A percentile compares a stretch with the other conserved stretches of the same genome.
These are phyloP conservation scores for Hypocryptadius cinnamomeus DNA, from an alignment of 2,113 vertebrate genomes.

Conservation along the genomic window DNA sequence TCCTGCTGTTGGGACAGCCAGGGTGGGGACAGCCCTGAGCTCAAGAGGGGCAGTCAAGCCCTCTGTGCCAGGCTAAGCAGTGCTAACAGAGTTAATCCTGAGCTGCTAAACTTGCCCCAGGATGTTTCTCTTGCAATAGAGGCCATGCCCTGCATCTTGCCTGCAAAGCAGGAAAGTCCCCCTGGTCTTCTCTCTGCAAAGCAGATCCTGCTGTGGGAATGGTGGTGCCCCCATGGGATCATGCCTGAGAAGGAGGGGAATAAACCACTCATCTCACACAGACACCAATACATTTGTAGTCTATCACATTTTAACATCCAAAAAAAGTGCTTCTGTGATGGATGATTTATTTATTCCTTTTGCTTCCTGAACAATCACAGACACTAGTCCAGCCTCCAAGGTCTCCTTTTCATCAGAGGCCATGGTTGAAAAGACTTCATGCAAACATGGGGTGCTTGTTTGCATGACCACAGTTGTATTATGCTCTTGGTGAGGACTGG, in stretches of 20 bases:
- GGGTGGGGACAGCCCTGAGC: background rate
- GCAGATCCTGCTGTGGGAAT: background rate
- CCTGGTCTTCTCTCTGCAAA: background rate
- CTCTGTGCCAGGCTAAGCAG: background rate
- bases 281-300: background rate
- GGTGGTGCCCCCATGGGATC: fast-evolving
- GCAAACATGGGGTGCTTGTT: background rate
- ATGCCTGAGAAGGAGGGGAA: background rate
- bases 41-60: background rate
- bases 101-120: background rate
- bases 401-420: background rate
- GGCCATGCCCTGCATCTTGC: background rate
- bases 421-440: background rate
- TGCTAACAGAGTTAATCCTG: background rate
- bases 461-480: background rate
- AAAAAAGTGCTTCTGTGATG: background rate
- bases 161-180: background rate
- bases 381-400: background rate
- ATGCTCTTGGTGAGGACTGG: background rate
- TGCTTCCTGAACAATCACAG: background rate
- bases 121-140: background rate
- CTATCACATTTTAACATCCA: background rate
- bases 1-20: background rate
- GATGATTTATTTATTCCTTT: background rate
- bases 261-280: background rate